A percentile compares a stretch with the other conserved stretches of the same genome.
phyloP scores from a whole-genome alignment of 2,888 invertebrate genomes.

The Phlogophora meticulosa region DNA sequence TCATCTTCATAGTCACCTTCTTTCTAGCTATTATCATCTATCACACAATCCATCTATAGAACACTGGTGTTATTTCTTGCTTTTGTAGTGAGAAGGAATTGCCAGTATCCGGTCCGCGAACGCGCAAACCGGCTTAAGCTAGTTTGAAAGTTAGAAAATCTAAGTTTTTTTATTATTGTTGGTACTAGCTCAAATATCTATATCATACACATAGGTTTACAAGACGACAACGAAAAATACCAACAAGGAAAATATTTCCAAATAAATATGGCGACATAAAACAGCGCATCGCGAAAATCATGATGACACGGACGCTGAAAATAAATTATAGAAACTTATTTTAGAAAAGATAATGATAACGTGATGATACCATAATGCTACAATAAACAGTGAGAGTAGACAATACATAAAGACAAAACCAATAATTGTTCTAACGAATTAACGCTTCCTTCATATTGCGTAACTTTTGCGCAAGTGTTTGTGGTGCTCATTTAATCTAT shows the following conservation, averaged over 20 bases:
- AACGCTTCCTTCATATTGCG: slow-evolving; percentile 56
- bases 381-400: slow-evolving; percentile 47
- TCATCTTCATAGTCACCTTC: too few relatives aligned
- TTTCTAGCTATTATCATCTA: too few relatives aligned
- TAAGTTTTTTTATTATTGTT: not conserved
- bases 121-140: not conserved
- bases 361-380: slow-evolving; percentile 44
- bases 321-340: slow-evolving; percentile 41
- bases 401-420: slow-evolving; percentile 48
- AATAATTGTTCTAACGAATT: slow-evolving; percentile 56
- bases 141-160: not conserved
- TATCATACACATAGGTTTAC: slow-evolving; percentile 1
- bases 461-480: slow-evolving; percentile 49
- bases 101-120: not conserved
- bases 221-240: slow-evolving; percentile 13
- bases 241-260: slow-evolving; percentile 18
- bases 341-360: slow-evolving; percentile 43
- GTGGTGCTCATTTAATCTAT: slow-evolving; percentile 45
- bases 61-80: not conserved
- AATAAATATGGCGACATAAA: slow-evolving; percentile 8
- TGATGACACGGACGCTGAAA: not conserved
- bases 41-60: too few relatives aligned
- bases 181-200: slow-evolving; percentile 6
- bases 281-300: not conserved
- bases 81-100: not conserved